Base-by-base conservation (phyloP, 2,888 invertebrate genomes). In the Idaea biselata region DNA sequence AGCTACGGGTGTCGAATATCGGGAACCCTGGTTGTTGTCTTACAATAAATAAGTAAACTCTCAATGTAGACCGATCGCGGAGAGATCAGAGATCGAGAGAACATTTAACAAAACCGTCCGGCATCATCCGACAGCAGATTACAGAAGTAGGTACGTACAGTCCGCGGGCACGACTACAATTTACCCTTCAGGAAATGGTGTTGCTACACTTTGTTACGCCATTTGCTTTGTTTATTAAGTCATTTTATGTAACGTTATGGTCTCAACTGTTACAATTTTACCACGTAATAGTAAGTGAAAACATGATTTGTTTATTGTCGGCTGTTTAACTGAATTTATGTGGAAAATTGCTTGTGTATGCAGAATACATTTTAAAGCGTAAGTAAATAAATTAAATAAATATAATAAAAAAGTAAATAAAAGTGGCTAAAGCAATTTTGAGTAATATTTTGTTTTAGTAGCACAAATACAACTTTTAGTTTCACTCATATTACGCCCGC, bases 161-260 rank as follows among this genome's bases (percentile, higher is more conserved):
- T 44, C 60, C 25, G 25, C 44, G 44, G 44, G 14, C 44, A 44
- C 44, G 44, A 44, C 44, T 11, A 11, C 54, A 73, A 66, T 74
- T 76, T 78, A 63, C 63, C 63, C 64, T 71, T 65, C 67, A 72
- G 75, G 73, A 78, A 77, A 73, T 72, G 72, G 73, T 78, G 74
- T 77, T 63, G 74, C 65, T 72, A 73, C 69, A 74, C 62, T 74
- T 73, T 70, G 65, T 76, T 76, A 71, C 70, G 71, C 67, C 76
- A 78, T 64, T 33, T 16, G 68, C 55, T 67, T 67, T 65, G 59
- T 67, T 59, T 66, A 67, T 64, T 60, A 67, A 64, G 60, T 57
- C 56, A 63, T 67, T 62, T 63, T 63, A 53, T 64, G 44, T 53
- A 56, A 59, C 18, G 73, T 73, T 72, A 73, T 65, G 66, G 62